Evolutionary conservation across 1,140 invertebrate genomes (phyloP).

Genomic region (Sycophaga agraensis): DNA sequence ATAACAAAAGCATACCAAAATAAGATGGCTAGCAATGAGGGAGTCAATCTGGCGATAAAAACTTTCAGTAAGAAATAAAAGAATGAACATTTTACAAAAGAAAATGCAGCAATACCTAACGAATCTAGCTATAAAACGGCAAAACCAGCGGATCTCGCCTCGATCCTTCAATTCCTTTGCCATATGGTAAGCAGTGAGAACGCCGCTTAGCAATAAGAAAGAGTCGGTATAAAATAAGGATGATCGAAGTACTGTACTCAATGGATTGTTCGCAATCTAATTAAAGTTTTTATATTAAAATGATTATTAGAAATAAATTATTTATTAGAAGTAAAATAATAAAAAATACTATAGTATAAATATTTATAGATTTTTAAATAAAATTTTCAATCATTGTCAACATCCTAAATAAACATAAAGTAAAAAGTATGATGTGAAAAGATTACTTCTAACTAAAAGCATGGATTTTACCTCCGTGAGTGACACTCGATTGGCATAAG

Average conservation of each 20-base stretch:
- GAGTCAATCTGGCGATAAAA: conserved; percentile 59
- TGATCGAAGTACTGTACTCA: conserved; percentile 62
- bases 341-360: no score
- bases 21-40: conserved; percentile 66
- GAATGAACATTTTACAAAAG: conserved; percentile 4
- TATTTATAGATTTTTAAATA: no score
- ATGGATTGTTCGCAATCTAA: conserved; percentile 61
- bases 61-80: conserved; percentile 10
- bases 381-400: no score
- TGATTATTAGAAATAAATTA: no score
- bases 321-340: no score
- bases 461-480: conserved; percentile 64
- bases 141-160: conserved; percentile 60
- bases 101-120: conserved; percentile 56
- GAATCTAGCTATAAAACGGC: conserved; percentile 62
- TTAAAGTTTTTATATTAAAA: no score
- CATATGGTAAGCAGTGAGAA: conserved; percentile 64
- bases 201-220: conserved; percentile 66
- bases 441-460: no score
- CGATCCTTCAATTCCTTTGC: conserved; percentile 56
- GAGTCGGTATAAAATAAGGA: conserved; percentile 68
- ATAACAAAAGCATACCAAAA: conserved; percentile 71
- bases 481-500: conserved; percentile 64
- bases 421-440: no score
- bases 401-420: no score